These are phyloP conservation scores for Cheilosia grossa DNA, from an alignment of 2,888 invertebrate species.

Conservation along the genomic window DNA sequence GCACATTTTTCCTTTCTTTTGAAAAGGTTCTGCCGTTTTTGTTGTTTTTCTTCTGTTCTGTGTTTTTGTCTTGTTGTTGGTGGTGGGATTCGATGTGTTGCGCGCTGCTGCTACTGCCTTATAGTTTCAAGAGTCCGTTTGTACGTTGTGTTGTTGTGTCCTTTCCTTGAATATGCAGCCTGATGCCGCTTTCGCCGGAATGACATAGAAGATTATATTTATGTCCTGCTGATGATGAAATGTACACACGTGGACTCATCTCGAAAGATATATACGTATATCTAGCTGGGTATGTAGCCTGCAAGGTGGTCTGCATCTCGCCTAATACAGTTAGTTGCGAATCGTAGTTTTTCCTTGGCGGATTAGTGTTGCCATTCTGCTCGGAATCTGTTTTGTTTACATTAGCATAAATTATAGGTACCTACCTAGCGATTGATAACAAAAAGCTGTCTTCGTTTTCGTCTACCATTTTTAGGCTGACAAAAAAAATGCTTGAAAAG, in stretches of 20 bases:
- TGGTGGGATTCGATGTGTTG: slow-evolving; percentile 50
- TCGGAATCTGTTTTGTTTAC: not conserved
- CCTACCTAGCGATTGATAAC: not conserved
- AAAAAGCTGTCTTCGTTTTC: not conserved
- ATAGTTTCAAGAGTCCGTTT: slow-evolving; percentile 45
- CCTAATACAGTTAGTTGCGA: slow-evolving; percentile 14
- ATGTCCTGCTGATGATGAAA: not conserved
- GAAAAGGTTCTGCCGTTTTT: slow-evolving; percentile 34
- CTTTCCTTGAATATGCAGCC: slow-evolving; percentile 35
- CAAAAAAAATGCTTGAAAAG: no score
- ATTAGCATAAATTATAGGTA: not conserved
- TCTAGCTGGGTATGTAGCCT: not conserved
- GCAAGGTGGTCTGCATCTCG: slow-evolving; percentile 14
- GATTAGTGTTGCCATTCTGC: slow-evolving; percentile 36
- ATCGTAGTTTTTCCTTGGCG: slow-evolving; percentile 8
- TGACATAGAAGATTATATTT: slow-evolving; percentile 26
- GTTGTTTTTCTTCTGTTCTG: slow-evolving; percentile 20
- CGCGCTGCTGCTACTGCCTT: not conserved
- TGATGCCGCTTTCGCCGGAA: slow-evolving; percentile 20
- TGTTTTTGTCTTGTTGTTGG: slow-evolving; percentile 27
- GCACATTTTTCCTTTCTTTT: slow-evolving; percentile 47
- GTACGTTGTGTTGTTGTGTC: slow-evolving; percentile 22
- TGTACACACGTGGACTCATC: not conserved
- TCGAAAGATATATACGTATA: not conserved
- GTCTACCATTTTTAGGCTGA: no score